phyloP scores from a whole-genome alignment of 2,797 vertebrate genomes.

The Sebastes iracundus region DNA sequence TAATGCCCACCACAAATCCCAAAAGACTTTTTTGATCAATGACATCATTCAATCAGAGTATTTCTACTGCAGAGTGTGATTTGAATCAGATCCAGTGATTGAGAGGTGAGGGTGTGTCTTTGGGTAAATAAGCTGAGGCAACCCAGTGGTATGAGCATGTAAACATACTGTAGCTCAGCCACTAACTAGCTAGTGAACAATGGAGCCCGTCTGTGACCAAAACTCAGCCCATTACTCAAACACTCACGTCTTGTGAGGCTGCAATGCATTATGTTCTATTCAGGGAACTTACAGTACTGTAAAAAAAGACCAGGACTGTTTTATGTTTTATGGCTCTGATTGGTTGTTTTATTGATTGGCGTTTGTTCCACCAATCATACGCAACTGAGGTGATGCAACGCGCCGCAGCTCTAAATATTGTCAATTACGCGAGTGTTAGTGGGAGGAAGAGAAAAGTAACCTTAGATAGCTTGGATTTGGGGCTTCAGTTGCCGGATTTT shows the following conservation, averaged over 20 bases:
- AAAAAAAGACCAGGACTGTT: background rate
- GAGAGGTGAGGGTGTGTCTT: conserved; percentile 3
- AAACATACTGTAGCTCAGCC: background rate
- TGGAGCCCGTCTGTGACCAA: background rate
- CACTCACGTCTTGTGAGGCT: background rate
- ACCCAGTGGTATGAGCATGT: background rate
- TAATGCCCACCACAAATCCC: conserved; percentile 2
- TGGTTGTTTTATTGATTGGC: background rate
- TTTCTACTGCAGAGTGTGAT: background rate
- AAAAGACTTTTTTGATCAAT: conserved; percentile 57
- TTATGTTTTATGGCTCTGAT: too few relatives aligned
- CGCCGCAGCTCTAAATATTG: too few relatives aligned
- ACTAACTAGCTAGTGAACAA: background rate
- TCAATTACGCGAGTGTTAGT: too few relatives aligned
- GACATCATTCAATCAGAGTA: conserved; percentile 16
- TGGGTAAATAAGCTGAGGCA: background rate
- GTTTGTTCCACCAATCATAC: background rate
- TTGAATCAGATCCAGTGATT: background rate
- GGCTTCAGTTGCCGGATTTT: background rate
- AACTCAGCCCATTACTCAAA: background rate
- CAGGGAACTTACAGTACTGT: background rate
- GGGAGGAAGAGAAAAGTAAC: too few relatives aligned
- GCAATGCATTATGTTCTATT: background rate
- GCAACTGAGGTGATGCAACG: too few relatives aligned
- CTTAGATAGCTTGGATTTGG: too few relatives aligned